Percentiles rank a stretch among this genome's conserved stretches.
These are phyloP conservation scores for Osmerus mordax DNA, from an alignment of 2,113 vertebrate species.

Conservation along the genomic window DNA sequence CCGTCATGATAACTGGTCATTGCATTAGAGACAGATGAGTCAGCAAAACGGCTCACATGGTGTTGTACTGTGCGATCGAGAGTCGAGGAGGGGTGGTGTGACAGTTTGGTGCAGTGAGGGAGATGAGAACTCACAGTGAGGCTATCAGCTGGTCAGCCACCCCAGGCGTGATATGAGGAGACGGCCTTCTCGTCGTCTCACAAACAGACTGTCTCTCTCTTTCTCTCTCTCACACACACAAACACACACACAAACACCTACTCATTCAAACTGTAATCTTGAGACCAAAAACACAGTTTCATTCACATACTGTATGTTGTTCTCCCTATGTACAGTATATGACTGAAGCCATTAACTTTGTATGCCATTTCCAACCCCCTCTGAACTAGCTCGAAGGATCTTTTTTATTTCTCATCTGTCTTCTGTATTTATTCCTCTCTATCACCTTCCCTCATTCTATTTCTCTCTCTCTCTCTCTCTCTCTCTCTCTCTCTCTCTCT, in stretches of 20 bases:
- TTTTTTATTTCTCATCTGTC: constrained; percentile 5
- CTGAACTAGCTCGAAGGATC: constrained; percentile 1
- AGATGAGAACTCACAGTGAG: not conserved
- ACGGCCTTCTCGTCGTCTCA: not conserved
- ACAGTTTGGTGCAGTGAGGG: not conserved
- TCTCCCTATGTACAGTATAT: not conserved
- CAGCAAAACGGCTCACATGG: too few species aligned
- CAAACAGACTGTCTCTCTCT: not conserved
- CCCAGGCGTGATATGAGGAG: not conserved
- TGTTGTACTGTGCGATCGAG: not conserved
- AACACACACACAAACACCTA: not conserved
- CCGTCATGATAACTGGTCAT: too few species aligned
- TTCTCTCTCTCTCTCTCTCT: not conserved
- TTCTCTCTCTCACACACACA: not conserved
- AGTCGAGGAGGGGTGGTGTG: not conserved
- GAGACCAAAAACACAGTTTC: constrained; percentile 20
- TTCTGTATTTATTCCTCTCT: constrained; percentile 30
- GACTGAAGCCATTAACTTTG: not conserved
- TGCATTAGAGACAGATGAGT: too few species aligned
- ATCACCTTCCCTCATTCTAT: constrained; percentile 29
- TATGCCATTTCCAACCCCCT: not conserved
- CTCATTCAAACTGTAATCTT: not conserved
- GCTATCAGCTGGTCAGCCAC: constrained; percentile 2
- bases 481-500: too few species aligned
- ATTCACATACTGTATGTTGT: constrained; percentile 8